These are phyloP conservation scores for Chlorodrepanis virens DNA, from an alignment of 2,113 vertebrate genomes.

Conservation along the genomic window DNA sequence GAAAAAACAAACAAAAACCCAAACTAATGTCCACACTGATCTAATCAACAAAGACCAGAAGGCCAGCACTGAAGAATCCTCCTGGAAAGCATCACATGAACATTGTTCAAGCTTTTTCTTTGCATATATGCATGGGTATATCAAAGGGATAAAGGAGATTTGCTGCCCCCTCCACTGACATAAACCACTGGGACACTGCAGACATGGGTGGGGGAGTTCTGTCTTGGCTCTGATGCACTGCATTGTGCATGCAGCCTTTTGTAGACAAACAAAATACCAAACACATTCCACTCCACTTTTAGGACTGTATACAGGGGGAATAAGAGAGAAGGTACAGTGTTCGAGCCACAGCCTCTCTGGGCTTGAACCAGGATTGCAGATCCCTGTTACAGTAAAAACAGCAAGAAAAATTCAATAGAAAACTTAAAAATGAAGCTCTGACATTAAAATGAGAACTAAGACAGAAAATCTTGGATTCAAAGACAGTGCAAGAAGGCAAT, in stretches of 20 bases:
- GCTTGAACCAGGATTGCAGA: background rate
- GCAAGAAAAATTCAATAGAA: background rate
- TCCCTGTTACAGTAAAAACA: background rate
- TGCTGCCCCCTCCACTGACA: background rate
- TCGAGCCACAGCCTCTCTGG: background rate
- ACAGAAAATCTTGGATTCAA: background rate
- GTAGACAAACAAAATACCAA: background rate
- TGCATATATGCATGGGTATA: background rate
- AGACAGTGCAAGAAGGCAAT: background rate
- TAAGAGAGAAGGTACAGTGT: background rate
- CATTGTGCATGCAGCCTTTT: background rate
- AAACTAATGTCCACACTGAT: background rate
- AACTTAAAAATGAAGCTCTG: background rate
- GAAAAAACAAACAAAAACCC: background rate
- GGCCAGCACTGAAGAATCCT: background rate
- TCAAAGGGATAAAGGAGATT: background rate
- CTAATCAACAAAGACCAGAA: background rate
- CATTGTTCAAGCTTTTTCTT: background rate
- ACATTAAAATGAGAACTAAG: background rate
- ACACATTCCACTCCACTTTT: background rate
- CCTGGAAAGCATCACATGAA: background rate
- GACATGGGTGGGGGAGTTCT: background rate
- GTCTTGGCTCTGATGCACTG: background rate
- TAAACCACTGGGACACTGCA: background rate
- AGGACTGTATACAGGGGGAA: background rate